Base-by-base conservation (phyloP, 1,140 invertebrate genomes). In the Frieseomelitta varia region DNA sequence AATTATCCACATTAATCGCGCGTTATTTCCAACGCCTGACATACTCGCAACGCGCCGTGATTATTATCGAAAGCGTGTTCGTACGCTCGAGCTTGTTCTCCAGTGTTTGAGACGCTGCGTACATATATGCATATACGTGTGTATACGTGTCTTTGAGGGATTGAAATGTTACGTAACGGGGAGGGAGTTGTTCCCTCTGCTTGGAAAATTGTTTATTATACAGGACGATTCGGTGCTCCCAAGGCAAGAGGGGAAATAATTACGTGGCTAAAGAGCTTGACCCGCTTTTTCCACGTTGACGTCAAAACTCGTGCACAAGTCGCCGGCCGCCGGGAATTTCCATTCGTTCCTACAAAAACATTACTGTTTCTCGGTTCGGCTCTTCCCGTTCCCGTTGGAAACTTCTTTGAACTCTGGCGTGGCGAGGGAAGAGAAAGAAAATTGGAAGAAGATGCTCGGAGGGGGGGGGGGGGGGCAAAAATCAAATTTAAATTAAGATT, bases 201-300 rank as follows among this genome's bases (percentile, higher is more conserved):
- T 24, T 51, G 34, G 68, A 69, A n/a, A 65, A 69, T 68, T 55
- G 68, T 69, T 79, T 56, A 69, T 39, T 53, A n/a, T 24, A 24
- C 47, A 30, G 27, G 21, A 34, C 12, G 17, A 19, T 53, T 55
- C 53, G 12, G 17, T 15, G 53, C 39, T 39, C 74, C 8, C 17
- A 56, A 56, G 17, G 55, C 17, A 56, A 56, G 63, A 14, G 14
- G 15, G 24, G 14, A 53, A 69, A 83, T 83, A 83, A 83, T 83
- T 83, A 83, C 74, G 75, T n/a, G 14, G 75, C 53, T 56, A 55
- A 83, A 65, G 34, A 55, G 74, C 81, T 79, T 79, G 81, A 83
- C 81, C 81, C 65, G 81, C 19, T 83, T 83, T 69, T 34, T 27
- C 63, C n/a, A 30, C 67, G 67, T 78, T 83, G 81, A 83, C 81